These are phyloP conservation scores for Alligator mississippiensis DNA, from an alignment of 2,113 vertebrate species.

Conservation along the genomic window DNA sequence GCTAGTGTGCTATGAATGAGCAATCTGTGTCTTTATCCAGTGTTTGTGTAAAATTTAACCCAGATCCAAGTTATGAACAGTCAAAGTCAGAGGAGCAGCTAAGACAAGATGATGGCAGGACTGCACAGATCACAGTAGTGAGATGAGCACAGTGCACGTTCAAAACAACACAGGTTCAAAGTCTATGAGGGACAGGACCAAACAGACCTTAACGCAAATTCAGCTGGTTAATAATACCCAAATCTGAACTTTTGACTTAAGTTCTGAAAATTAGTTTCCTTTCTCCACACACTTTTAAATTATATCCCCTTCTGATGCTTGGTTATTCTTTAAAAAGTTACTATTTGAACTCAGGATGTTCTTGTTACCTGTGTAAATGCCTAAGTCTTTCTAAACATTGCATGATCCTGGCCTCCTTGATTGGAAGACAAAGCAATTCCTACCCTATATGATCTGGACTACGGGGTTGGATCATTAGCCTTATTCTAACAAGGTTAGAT, in stretches of 20 bases:
- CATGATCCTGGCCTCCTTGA: neutral
- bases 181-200: fast-evolving
- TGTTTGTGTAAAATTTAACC: neutral
- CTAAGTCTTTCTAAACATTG: neutral
- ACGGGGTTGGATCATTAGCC: no score
- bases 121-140: fast-evolving
- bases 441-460: no score
- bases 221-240: fast-evolving
- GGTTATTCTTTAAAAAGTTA: neutral
- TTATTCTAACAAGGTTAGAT: no score
- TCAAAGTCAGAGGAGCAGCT: fast-evolving
- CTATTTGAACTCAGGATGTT: neutral
- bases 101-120: fast-evolving
- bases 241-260: fast-evolving
- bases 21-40: neutral
- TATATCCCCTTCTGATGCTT: neutral
- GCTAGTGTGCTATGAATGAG: no score
- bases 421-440: neutral
- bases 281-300: neutral
- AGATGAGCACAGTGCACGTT: fast-evolving
- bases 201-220: neutral
- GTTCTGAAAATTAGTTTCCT: neutral
- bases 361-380: slow-evolving; percentile 1
- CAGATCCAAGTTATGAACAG: fast-evolving
- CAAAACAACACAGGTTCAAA: no score